phyloP scores from a whole-genome alignment of 2,113 vertebrate genomes.

The Lanius collurio region DNA sequence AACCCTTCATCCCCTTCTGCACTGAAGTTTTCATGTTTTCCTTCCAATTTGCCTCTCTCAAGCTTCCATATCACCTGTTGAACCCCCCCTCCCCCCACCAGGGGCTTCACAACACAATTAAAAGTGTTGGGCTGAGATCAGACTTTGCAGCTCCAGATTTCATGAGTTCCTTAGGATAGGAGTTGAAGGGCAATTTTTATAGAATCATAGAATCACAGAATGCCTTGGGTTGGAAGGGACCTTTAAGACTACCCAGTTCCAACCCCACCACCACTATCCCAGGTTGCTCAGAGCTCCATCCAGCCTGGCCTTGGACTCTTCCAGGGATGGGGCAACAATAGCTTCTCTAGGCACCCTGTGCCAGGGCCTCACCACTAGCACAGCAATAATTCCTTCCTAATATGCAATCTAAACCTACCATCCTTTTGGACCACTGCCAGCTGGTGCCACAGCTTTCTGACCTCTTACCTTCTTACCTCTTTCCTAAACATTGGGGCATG shows the following conservation, averaged over 20 bases:
- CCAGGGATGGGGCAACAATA: not conserved
- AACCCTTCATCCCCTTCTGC: not conserved
- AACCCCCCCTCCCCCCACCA: fast-evolving
- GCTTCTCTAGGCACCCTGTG: not conserved
- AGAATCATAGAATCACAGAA: not conserved
- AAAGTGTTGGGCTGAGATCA: not conserved
- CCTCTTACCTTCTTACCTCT: not conserved
- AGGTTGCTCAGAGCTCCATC: not conserved
- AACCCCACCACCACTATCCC: too few species aligned
- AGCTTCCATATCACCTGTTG: not conserved
- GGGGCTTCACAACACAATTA: not conserved
- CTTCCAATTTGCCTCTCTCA: not conserved
- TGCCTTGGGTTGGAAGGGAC: not conserved
- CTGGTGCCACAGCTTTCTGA: not conserved
- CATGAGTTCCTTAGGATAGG: not conserved
- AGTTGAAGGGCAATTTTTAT: not conserved
- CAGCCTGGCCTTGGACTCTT: not conserved
- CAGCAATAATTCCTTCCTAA: not conserved
- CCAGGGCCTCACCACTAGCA: not conserved
- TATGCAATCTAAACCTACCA: not conserved
- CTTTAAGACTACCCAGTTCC: not conserved
- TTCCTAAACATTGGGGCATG: not conserved
- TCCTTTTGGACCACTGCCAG: not conserved
- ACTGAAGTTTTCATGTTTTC: not conserved
- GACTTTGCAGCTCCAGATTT: not conserved